phyloP scores from a whole-genome alignment of 23 tunicate genomes.

The Botrylloides violaceus region DNA sequence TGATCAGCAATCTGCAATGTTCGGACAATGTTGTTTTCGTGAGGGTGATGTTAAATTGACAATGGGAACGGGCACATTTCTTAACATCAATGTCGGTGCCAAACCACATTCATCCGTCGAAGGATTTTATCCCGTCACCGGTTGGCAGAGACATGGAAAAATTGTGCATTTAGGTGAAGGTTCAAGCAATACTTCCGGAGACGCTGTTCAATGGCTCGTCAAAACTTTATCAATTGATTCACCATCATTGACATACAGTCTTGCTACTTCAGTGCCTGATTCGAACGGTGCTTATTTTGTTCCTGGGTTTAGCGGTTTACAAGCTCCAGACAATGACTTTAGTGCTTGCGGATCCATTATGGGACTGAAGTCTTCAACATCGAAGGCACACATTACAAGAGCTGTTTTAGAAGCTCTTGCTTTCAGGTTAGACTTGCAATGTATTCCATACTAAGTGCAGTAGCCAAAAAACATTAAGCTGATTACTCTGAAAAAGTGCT shows the following conservation, averaged over 20 bases:
- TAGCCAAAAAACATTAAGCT: background rate
- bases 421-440: constrained; percentile 35
- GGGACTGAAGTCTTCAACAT: constrained; percentile 61
- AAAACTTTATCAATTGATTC: constrained; percentile 29
- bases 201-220: constrained; percentile 69
- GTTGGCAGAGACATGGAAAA: constrained; percentile 69
- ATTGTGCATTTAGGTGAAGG: constrained; percentile 86
- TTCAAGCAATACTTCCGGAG: constrained; percentile 63
- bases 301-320: constrained; percentile 83
- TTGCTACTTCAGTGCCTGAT: constrained; percentile 32
- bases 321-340: constrained; percentile 86
- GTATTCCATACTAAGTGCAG: too few species aligned
- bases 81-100: constrained; percentile 67
- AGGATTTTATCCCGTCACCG: constrained; percentile 90
- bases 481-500: background rate
- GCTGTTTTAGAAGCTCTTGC: constrained; percentile 92
- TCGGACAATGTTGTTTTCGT: constrained; percentile 75
- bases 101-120: constrained; percentile 87
- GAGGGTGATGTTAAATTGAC: constrained; percentile 90
- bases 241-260: constrained; percentile 40
- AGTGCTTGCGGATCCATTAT: constrained; percentile 81
- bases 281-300: constrained; percentile 71
- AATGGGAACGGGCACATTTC: constrained; percentile 91
- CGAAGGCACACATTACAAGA: constrained; percentile 42
- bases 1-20: constrained; percentile 97